phyloP scores from a whole-genome alignment of 1,140 invertebrate genomes.

The Drosophila sechellia region DNA sequence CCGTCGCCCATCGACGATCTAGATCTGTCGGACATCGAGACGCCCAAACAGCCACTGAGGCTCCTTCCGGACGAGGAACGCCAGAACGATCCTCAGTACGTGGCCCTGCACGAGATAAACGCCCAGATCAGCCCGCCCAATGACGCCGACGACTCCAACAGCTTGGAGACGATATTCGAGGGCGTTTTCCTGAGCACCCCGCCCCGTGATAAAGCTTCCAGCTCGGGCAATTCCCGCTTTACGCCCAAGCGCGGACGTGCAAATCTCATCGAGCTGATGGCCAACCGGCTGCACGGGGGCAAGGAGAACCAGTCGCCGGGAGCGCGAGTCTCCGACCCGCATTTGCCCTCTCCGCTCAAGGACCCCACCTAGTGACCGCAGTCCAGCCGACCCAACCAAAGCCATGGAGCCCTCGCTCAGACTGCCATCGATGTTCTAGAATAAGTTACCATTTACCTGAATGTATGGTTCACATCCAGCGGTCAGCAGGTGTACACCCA shows the following conservation, averaged over 20 bases:
- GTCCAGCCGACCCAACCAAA: conserved; percentile 38
- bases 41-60: conserved; percentile 44
- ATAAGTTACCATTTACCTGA: conserved; percentile 44
- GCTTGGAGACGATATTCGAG: conserved; percentile 79
- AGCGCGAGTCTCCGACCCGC: not conserved
- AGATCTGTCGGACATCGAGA: conserved; percentile 49
- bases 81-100: conserved; percentile 69
- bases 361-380: conserved; percentile 39
- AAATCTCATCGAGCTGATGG: conserved; percentile 71
- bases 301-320: conserved; percentile 71
- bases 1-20: conserved; percentile 78
- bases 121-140: conserved; percentile 78
- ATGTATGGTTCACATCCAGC: conserved; percentile 6
- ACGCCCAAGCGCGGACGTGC: conserved; percentile 63
- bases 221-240: conserved; percentile 28
- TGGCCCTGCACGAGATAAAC: conserved; percentile 77
- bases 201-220: conserved; percentile 60
- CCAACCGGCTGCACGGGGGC: conserved; percentile 55
- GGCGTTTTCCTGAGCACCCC: conserved; percentile 79
- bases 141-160: conserved; percentile 61
- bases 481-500: conserved; percentile 39
- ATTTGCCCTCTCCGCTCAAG: conserved; percentile 4
- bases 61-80: conserved; percentile 14
- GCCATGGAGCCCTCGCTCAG: conserved; percentile 44
- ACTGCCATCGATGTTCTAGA: conserved; percentile 60